Evolutionary conservation across 2,888 invertebrate genomes (phyloP).

Genomic region (Cephalotes varians): DNA sequence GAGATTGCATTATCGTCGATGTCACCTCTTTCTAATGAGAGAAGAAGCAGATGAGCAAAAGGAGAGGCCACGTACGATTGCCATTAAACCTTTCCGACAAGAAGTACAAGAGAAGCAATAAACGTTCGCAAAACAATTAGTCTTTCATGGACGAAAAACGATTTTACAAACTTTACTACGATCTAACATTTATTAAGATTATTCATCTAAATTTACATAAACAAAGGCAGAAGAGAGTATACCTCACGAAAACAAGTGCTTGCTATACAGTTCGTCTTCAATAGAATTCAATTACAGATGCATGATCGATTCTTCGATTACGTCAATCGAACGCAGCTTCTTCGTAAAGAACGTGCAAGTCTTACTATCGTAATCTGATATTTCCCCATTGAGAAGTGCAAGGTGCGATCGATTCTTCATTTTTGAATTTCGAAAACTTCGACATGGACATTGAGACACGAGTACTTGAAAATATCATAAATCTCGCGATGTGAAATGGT

Average conservation of each 20-base stretch:
- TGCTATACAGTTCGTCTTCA: background rate
- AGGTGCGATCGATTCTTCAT: background rate
- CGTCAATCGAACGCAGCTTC: background rate
- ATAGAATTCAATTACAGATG: background rate
- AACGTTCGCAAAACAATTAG: background rate
- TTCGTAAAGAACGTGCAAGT: background rate
- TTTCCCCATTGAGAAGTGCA: conserved; percentile 17
- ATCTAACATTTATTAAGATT: background rate
- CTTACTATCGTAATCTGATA: background rate
- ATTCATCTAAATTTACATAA: background rate
- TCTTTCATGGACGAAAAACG: background rate
- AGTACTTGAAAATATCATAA: background rate
- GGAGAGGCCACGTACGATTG: background rate
- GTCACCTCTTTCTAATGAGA: background rate
- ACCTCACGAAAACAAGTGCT: background rate
- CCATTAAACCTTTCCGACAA: background rate
- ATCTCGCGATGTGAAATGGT: conserved; percentile 5
- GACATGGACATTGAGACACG: background rate
- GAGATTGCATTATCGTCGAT: background rate
- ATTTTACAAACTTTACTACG: background rate
- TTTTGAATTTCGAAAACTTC: background rate
- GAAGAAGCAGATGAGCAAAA: background rate
- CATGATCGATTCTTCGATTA: background rate
- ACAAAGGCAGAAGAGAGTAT: background rate
- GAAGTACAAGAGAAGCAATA: background rate